A percentile compares a stretch with the other conserved stretches of the same genome.
Evolutionary conservation across 2,113 vertebrate genomes (phyloP).

Genomic region (Cisticola juncidis): DNA sequence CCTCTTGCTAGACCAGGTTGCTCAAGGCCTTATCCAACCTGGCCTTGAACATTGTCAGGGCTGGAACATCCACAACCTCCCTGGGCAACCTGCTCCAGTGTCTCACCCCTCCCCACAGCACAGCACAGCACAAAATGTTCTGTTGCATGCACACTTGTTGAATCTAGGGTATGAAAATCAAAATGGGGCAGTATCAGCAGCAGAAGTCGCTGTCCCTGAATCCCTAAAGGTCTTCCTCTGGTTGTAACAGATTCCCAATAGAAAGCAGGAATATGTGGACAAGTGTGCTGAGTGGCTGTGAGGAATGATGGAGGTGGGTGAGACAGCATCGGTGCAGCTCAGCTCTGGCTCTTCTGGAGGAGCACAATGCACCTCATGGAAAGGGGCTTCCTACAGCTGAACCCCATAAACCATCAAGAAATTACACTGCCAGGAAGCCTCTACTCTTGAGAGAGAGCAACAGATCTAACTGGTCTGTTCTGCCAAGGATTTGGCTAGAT

Average conservation of each 20-base stretch:
- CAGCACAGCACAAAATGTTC: neutral
- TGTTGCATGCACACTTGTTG: neutral
- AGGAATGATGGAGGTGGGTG: neutral
- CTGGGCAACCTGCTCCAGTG: neutral
- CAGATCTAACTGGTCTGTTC: conserved; percentile 27
- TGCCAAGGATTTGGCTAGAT: conserved; percentile 36
- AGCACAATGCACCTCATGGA: neutral
- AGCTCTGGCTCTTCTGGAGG: neutral
- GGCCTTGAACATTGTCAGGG: neutral
- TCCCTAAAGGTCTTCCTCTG: neutral
- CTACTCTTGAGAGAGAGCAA: neutral
- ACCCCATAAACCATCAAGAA: neutral
- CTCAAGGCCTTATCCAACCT: neutral
- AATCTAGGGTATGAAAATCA: neutral
- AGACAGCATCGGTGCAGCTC: neutral
- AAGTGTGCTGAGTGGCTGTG: neutral
- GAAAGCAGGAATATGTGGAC: neutral
- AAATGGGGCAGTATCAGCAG: neutral
- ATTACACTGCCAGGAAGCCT: neutral
- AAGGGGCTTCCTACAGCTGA: neutral
- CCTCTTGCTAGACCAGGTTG: neutral
- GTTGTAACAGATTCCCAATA: neutral
- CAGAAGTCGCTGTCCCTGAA: neutral
- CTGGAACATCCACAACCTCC: neutral
- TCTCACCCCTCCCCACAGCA: neutral